Evolutionary conservation across 2,888 invertebrate species (phyloP), one percentile per base, ranked within the genome.

Genomic region (Hyposoter dolosus): DNA sequence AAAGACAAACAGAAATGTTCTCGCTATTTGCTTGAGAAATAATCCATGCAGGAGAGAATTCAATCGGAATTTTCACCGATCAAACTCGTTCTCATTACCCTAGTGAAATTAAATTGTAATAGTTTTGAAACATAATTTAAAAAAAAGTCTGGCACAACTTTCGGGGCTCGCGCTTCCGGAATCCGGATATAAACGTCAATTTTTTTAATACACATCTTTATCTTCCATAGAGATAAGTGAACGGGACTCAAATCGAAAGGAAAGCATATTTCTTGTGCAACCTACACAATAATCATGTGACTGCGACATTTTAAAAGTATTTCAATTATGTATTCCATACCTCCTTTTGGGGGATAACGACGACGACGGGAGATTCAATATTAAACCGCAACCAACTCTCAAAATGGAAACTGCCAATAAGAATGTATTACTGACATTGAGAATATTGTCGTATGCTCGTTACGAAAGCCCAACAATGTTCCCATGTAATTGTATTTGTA

Each of bases 401-500:
- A 23, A 12, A 56, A 12, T 3, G 23, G 12, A 56, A 56, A 56
- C 56, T 56, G 56, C 56, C 23, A 56, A 56, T 56, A 56, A 56
- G 12, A 56, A 23, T 56, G 3, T 23, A 56, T 23, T 23, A 4
- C 56, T 9, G 23, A 56, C 56, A 56, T 56, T 12, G 23, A 56
- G 23, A 56, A 23, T 56, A 28, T 23, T 56, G 28, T 5, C 12
- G 23, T 56, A 23, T 23, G 23, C 56, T 56, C 23, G 12, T 23
- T 23, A 56, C 10, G 23, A 56, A 56, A 56, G 23, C 23, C 23
- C 12, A 12, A 56, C 10, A 56, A 56, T 56, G 23, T 56, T 56
- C 56, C 56, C 56, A 23, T 23, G 56, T 56, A 56, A 56, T 28
- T 23, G 56, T 56, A 56, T 56, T 56, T 56, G 56, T 56, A 56